Conservation (phyloP, 2,797 vertebrate genomes). For the Pipistrellus nathusii region DNA sequence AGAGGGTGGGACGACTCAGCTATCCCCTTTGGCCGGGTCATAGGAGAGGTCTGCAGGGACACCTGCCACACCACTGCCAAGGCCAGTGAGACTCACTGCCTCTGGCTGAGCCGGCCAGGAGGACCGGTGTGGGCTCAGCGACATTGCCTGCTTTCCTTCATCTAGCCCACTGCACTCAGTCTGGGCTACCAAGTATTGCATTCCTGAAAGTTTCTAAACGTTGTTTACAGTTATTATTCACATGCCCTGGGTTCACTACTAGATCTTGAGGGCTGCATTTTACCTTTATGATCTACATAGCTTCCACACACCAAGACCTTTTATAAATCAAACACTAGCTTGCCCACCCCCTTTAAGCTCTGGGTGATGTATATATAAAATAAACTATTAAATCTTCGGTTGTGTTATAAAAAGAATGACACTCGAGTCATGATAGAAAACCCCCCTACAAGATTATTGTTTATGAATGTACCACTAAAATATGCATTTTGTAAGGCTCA, state of each 20-base stretch:
- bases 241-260: neutral
- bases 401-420: constrained; percentile 67
- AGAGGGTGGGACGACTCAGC: neutral
- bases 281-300: neutral
- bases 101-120: neutral
- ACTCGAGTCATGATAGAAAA: constrained; percentile 52
- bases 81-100: neutral
- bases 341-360: neutral
- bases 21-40: neutral
- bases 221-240: neutral
- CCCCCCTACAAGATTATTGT: constrained; percentile 64
- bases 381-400: constrained; percentile 55
- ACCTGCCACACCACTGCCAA: neutral
- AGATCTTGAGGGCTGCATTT: neutral
- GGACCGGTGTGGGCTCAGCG: neutral
- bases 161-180: neutral
- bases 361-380: constrained; percentile 34
- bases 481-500: constrained; percentile 74
- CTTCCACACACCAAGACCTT: neutral
- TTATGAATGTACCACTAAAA: constrained; percentile 67
- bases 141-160: neutral
- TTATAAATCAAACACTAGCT: constrained; percentile 1
- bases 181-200: neutral
- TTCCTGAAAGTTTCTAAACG: neutral
- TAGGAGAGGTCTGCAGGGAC: constrained; percentile 15